Conservation (phyloP, 2,113 vertebrate species). For the Nothocercus julius region DNA sequence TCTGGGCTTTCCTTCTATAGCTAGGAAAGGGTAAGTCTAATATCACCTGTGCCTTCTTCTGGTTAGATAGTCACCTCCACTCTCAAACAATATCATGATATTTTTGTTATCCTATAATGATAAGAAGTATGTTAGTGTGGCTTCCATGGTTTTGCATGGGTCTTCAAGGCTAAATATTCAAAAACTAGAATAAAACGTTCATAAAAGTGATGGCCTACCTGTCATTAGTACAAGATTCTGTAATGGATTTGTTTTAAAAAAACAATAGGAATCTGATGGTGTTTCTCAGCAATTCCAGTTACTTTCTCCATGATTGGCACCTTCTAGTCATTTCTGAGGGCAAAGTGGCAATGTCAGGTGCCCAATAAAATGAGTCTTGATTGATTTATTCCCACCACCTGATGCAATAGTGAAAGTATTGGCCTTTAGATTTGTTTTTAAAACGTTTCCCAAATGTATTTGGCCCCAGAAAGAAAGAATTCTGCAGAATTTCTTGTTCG, state of each 20-base stretch:
- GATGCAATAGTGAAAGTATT: not conserved
- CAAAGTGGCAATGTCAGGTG: not conserved
- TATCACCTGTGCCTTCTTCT: not conserved
- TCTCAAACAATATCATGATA: constrained; percentile 76
- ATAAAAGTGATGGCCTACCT: not conserved
- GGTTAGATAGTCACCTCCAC: constrained; percentile 55
- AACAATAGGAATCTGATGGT: not conserved
- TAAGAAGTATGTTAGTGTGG: not conserved
- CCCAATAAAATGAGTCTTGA: not conserved
- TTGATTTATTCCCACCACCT: not conserved
- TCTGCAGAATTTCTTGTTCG: not conserved
- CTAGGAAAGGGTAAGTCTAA: not conserved
- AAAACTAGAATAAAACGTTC: not conserved
- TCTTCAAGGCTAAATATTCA: not conserved
- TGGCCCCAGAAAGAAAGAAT: not conserved
- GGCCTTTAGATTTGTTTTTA: not conserved
- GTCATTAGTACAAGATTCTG: not conserved
- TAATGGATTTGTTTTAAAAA: not conserved
- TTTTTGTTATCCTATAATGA: constrained; percentile 65
- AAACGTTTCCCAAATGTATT: not conserved
- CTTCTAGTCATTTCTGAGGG: not conserved
- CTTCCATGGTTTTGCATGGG: not conserved
- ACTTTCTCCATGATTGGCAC: not conserved
- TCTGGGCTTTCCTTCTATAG: not conserved
- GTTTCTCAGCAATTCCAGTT: not conserved